A percentile compares a stretch with the other conserved stretches of the same genome.
These are phyloP conservation scores for Xyrichtys novacula DNA, from an alignment of 2,797 vertebrate genomes.

Conservation along the genomic window DNA sequence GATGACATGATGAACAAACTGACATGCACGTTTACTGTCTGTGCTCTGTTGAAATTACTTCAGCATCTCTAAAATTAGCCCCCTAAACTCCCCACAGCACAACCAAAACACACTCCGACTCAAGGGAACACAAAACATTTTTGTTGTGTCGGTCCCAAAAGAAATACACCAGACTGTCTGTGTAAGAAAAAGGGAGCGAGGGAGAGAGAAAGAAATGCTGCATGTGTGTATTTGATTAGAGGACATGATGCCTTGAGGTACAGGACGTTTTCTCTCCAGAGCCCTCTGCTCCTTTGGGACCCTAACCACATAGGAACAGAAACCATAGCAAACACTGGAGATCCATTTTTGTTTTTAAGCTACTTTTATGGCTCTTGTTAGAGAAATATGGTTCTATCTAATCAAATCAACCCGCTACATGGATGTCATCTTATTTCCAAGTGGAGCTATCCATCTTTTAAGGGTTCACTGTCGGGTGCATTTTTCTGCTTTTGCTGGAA, in stretches of 20 bases:
- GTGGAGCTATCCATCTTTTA: background rate
- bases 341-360: background rate
- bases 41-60: constrained; percentile 4
- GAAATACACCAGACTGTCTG: constrained; percentile 23
- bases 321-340: constrained; percentile 32
- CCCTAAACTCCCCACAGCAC: constrained; percentile 21
- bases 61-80: constrained; percentile 20
- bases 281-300: constrained; percentile 17
- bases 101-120: constrained; percentile 7
- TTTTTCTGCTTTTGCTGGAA: constrained; percentile 10
- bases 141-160: constrained; percentile 53
- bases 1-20: background rate
- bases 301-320: constrained; percentile 31
- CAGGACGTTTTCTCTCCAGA: constrained; percentile 17
- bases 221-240: constrained; percentile 4
- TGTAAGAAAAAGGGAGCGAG: background rate
- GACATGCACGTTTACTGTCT: background rate
- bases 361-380: background rate
- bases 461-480: background rate
- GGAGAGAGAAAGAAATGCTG: constrained; percentile 11
- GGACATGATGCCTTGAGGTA: constrained; percentile 26
- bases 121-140: constrained; percentile 61
- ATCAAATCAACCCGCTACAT: background rate
- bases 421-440: too few species aligned
- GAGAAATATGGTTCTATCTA: background rate